Evolutionary conservation across 2,113 vertebrate species (phyloP).

Genomic region (Phocoena sinus): DNA sequence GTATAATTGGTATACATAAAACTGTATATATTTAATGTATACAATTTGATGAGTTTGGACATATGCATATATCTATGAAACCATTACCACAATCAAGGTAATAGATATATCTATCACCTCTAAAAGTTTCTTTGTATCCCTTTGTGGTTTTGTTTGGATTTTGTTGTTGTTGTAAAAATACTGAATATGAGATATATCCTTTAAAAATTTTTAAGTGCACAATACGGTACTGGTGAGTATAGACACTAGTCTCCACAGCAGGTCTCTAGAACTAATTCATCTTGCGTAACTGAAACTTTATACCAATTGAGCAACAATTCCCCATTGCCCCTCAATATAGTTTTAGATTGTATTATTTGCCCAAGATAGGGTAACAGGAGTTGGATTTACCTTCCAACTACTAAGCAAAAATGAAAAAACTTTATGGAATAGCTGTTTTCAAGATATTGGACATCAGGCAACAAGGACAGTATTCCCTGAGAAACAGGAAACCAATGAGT

Average conservation of each 20-base stretch:
- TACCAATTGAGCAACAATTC: not conserved
- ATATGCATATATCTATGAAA: not conserved
- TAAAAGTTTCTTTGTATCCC: not conserved
- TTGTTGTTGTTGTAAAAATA: not conserved
- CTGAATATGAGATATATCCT: not conserved
- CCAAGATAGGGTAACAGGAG: not conserved
- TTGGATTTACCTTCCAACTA: not conserved
- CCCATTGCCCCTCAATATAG: not conserved
- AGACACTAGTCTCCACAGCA: not conserved
- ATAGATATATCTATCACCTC: not conserved
- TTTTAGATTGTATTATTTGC: not conserved
- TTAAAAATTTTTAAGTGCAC: not conserved
- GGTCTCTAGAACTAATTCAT: not conserved
- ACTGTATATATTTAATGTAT: not conserved
- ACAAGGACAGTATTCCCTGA: not conserved
- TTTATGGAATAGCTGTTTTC: not conserved
- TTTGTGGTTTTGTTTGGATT: not conserved
- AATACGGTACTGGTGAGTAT: not conserved
- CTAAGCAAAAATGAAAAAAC: not conserved
- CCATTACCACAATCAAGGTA: not conserved
- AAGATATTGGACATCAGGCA: not conserved
- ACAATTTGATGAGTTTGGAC: not conserved
- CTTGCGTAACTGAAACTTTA: not conserved
- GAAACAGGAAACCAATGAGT: not conserved
- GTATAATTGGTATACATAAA: not conserved